Percentiles rank a stretch among this genome's conserved stretches.
Evolutionary conservation across 2,888 invertebrate species (phyloP).

Genomic region (Drosophila pullipes): DNA sequence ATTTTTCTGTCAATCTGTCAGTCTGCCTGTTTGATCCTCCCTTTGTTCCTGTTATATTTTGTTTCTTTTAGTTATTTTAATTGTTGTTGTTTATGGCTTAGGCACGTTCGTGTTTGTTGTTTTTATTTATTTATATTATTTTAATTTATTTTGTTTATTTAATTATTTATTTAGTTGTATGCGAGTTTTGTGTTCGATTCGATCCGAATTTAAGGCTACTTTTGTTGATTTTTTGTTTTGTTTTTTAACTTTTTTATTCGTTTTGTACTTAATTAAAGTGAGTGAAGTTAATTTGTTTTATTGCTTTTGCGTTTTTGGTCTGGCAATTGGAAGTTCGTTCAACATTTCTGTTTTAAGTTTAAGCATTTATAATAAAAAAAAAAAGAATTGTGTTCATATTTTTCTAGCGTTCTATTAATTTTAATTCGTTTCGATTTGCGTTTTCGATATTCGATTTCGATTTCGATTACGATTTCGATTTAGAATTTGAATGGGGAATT

Average conservation of each 20-base stretch:
- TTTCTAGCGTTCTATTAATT: constrained; percentile 10
- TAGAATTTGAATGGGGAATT: constrained; percentile 15
- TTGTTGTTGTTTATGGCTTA: constrained; percentile 48
- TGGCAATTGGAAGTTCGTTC: constrained; percentile 25
- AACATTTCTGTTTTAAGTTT: not conserved
- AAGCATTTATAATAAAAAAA: constrained; percentile 5
- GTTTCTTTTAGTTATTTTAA: not conserved
- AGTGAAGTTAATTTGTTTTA: constrained; percentile 19
- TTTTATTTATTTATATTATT: constrained; percentile 7
- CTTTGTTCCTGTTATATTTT: not conserved
- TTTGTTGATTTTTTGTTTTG: constrained; percentile 15
- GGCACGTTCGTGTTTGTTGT: constrained; percentile 70
- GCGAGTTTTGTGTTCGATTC: constrained; percentile 53
- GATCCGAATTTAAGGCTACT: constrained; percentile 36
- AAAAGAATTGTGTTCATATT: constrained; percentile 18
- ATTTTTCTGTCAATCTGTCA: not conserved
- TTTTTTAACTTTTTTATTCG: not conserved
- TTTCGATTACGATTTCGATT: constrained; percentile 20
- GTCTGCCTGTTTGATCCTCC: not conserved
- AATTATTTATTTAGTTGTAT: constrained; percentile 1
- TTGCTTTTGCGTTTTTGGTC: constrained; percentile 37
- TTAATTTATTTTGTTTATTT: constrained; percentile 10
- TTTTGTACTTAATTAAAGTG: constrained; percentile 7
- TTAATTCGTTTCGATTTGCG: constrained; percentile 4
- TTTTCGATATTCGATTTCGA: constrained; percentile 3